Evolutionary conservation across 2,888 invertebrate genomes (phyloP).

Genomic region (Apocheima hispidaria): DNA sequence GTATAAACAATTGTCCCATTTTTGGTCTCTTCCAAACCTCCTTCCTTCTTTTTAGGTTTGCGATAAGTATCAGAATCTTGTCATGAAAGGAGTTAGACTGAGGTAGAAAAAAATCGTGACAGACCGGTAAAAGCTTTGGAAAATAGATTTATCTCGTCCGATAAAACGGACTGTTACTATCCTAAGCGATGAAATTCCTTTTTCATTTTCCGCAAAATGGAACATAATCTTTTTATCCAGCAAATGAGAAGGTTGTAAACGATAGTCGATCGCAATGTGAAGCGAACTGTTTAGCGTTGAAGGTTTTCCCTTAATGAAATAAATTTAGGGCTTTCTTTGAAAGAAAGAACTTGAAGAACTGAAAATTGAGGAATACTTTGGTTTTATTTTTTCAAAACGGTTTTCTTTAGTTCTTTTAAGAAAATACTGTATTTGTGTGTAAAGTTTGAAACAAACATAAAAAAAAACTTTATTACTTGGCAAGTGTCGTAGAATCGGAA

Average conservation of each 20-base stretch:
- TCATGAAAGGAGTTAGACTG: conserved; percentile 48
- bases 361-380: background rate
- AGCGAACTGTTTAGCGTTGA: conserved; percentile 1
- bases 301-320: conserved; percentile 6
- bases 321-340: background rate
- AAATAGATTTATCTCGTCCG: conserved; percentile 52
- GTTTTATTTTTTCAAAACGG: background rate
- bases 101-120: conserved; percentile 29
- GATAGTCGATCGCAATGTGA: conserved; percentile 14
- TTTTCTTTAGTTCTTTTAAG: background rate
- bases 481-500: too few relatives aligned
- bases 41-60: too few relatives aligned
- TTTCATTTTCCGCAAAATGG: conserved; percentile 28
- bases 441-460: too few relatives aligned
- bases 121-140: conserved; percentile 50
- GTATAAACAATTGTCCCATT: too few relatives aligned
- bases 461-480: too few relatives aligned
- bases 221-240: conserved; percentile 32
- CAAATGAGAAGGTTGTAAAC: conserved; percentile 31
- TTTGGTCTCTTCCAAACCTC: background rate
- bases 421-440: too few relatives aligned
- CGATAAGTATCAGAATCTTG: conserved; percentile 26
- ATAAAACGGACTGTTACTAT: conserved; percentile 42
- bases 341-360: background rate
- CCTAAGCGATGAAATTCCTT: conserved; percentile 28